Base-by-base conservation (phyloP, 2,888 invertebrate species). In the Sesia apiformis region DNA sequence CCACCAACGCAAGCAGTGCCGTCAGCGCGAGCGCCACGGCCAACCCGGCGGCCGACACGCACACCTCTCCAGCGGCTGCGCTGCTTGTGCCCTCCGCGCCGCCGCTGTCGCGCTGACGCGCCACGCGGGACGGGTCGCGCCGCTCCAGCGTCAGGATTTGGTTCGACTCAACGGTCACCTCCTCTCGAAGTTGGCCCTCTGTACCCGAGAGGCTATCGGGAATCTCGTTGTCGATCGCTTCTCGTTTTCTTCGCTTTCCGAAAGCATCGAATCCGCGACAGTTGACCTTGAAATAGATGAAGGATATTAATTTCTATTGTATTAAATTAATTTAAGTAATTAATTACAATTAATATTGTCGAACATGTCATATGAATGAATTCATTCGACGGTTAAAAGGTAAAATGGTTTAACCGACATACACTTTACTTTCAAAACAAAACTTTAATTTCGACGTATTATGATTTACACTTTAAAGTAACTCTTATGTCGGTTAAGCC, bases 1-100 rank as follows among this genome's bases (percentile, higher is more conserved):
- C 97, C 57, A 97, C 97, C 61, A 98, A 91, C 57, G 97, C 97
- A 73, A 98, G 86, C 59, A 97, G 91, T 53, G 97, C 97, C 63
- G 97, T 98, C 76, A 98, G 94, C 61, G 97, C 95, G 71, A 97
- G 90, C 63, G 97, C 96, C 72, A 97, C 96, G 66, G 97, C 96
- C 74, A 98, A 94, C 61, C 97, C 97, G 67, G 97, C 95, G 91
- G 96, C 96, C 56, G 97, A 97, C 65, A 98, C 96, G 87, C 97
- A 98, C 72, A 98, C 97, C 74, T 97, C 95, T 81, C 66, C 65
- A 93, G 94, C 92, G 87, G 93, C 93, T 39, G 60, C 77, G 42
- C 77, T 94, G 91, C 87, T 93, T 92, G 71, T 91, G 50, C 77
- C 90, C 8, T 70, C 70, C 38, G 57, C 60, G 67, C 94, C 93